A percentile compares a stretch with the other conserved stretches of the same genome.
phyloP scores from a whole-genome alignment of 2,888 invertebrate genomes.

The Rapana venosa region DNA sequence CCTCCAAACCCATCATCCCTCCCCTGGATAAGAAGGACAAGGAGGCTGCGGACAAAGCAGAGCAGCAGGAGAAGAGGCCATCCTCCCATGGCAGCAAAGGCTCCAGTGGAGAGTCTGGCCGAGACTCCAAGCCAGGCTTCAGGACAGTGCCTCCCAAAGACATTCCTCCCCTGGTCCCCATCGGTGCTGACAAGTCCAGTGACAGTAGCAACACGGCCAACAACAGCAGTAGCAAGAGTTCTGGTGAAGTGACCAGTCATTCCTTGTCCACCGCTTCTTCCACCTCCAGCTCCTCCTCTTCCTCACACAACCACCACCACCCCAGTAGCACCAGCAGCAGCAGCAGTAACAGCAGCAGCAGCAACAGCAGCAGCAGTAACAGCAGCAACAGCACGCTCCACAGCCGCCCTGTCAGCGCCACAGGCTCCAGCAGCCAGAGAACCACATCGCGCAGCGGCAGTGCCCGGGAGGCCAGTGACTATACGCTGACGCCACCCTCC shows the following conservation, averaged over 20 bases:
- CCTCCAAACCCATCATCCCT: slow-evolving; percentile 81
- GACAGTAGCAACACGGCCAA: slow-evolving; percentile 47
- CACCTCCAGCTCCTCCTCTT: slow-evolving; percentile 22
- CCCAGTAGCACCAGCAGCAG: slow-evolving; percentile 29
- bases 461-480: slow-evolving; percentile 27
- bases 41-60: slow-evolving; percentile 62
- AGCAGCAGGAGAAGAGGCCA: slow-evolving; percentile 56
- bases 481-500: slow-evolving; percentile 22
- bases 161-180: slow-evolving; percentile 74
- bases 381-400: slow-evolving; percentile 38
- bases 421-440: slow-evolving; percentile 41
- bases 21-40: slow-evolving; percentile 71
- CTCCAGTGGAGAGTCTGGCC: slow-evolving; percentile 60
- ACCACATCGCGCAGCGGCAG: slow-evolving; percentile 37
- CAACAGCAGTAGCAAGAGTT: slow-evolving; percentile 37
- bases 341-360: slow-evolving; percentile 32
- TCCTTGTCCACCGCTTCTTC: slow-evolving; percentile 21
- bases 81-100: slow-evolving; percentile 59
- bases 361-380: slow-evolving; percentile 38
- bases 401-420: slow-evolving; percentile 32
- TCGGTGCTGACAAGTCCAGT: slow-evolving; percentile 51
- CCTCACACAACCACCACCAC: slow-evolving; percentile 30
- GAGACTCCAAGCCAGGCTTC: slow-evolving; percentile 69
- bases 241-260: slow-evolving; percentile 23
- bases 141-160: slow-evolving; percentile 73